Conservation (phyloP, 2,113 vertebrate species). For the Arvicanthis niloticus region DNA sequence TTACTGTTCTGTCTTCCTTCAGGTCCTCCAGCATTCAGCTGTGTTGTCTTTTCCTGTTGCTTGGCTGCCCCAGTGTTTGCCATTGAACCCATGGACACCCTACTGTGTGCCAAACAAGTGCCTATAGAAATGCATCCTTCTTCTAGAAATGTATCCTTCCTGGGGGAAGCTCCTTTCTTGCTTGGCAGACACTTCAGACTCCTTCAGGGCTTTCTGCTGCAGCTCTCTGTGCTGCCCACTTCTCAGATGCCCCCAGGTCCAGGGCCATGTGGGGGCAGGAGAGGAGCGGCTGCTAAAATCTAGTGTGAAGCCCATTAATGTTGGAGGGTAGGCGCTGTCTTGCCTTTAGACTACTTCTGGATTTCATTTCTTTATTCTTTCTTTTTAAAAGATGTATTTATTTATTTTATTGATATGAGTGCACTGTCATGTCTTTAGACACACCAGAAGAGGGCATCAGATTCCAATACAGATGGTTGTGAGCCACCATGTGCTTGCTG, state of each 20-base stretch:
- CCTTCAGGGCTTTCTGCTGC: not conserved
- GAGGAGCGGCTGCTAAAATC: not conserved
- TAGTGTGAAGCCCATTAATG: not conserved
- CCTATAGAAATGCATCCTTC: not conserved
- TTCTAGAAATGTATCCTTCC: too few species aligned
- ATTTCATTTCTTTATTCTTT: too few species aligned
- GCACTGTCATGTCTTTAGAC: too few species aligned
- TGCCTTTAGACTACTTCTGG: too few species aligned
- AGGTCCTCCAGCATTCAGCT: not conserved
- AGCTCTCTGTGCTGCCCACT: not conserved
- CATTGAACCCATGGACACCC: not conserved
- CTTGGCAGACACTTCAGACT: not conserved
- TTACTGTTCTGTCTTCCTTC: not conserved
- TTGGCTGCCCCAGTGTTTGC: not conserved
- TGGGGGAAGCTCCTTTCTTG: not conserved
- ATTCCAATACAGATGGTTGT: too few species aligned
- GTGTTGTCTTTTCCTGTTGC: not conserved
- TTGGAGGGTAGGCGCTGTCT: not conserved
- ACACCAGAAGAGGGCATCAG: too few species aligned
- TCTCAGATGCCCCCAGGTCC: not conserved
- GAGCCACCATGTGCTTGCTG: too few species aligned
- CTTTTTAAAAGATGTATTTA: too few species aligned
- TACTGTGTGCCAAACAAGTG: not conserved
- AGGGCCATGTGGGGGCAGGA: not conserved
- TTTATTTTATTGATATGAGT: too few species aligned